Base-by-base conservation (phyloP, 37 sponge, comb jelly and placozoan genomes). In the Tethya wilhelma region DNA sequence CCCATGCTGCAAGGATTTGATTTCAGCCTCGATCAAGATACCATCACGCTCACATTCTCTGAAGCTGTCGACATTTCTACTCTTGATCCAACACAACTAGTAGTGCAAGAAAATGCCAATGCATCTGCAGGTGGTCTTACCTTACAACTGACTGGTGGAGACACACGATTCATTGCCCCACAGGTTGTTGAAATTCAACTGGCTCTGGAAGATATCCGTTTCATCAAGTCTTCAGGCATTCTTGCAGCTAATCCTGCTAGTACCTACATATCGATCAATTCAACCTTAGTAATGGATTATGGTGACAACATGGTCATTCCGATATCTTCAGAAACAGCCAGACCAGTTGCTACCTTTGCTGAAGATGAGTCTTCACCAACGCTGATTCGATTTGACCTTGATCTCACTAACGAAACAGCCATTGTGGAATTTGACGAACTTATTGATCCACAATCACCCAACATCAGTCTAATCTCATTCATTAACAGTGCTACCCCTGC, bases 391-490 rank as follows among this genome's bases (percentile, higher is more conserved):
- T 84, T 87, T 25, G 73, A 44, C 22, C 38, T 92, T 58, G 81
- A 92, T 69, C 79, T 92, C 22, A 64, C 75, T 7, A 87, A 84
- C 26, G 77, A 79, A 22, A 88, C 84, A 44, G 17, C 90, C 30
- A 78, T 65, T 4, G 29, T 94, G 7, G 60, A 49, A 41, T 90
- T 94, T 84, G 95, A 94, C 84, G 95, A 94, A 41, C 45, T 42
- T 1, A 84, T 94, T 37, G 74, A 87, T 64, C 74, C 66, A 29
- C 34, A 65, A 5, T 65, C 91, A 57, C 34, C 79, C 33, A 79
- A 82, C 64, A 72, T 88, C 56, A 67, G 68, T 2, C 44, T 49
- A 32, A 44, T 94, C 6, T 43, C 65, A 9, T 22, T 94, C 67
- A 85, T 81, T 64, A 80, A 92, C 53, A 43, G 65, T 58, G 23